A percentile compares a stretch with the other conserved stretches of the same genome.
phyloP scores from a whole-genome alignment of 37 sponge, comb jelly and placozoan genomes.

The Eunapius fragilis region DNA sequence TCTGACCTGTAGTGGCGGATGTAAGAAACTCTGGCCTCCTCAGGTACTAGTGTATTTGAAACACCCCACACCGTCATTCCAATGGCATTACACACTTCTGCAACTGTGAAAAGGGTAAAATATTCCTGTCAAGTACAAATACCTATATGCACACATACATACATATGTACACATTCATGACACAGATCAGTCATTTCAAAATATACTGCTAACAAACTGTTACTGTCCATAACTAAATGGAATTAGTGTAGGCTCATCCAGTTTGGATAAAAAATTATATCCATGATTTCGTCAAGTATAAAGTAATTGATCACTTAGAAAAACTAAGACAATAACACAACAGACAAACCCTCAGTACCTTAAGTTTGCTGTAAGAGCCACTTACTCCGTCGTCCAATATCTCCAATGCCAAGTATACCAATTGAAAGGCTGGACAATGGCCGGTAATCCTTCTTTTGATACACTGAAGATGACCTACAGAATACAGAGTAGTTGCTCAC shows the following conservation, averaged over 20 bases:
- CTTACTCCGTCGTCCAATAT: conserved; percentile 50
- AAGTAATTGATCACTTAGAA: too few species aligned
- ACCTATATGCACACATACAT: too few species aligned
- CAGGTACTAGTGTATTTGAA: conserved; percentile 1
- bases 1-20: conserved; percentile 46
- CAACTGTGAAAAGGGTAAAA: conserved; percentile 24
- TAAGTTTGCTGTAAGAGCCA: neutral
- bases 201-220: too few species aligned
- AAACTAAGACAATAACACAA: neutral
- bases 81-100: conserved; percentile 47
- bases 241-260: too few species aligned
- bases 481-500: neutral
- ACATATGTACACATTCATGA: neutral
- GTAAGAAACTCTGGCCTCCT: conserved; percentile 15
- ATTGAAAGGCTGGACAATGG: conserved; percentile 25
- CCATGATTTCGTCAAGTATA: neutral
- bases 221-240: too few species aligned
- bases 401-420: conserved; percentile 62
- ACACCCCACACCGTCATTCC: conserved; percentile 71
- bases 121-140: neutral
- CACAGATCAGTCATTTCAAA: neutral
- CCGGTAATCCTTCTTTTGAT: neutral
- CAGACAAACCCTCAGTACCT: neutral
- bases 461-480: neutral
- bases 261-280: too few species aligned